Base-by-base conservation (phyloP, 2,797 vertebrate species). In the Chelonia mydas region DNA sequence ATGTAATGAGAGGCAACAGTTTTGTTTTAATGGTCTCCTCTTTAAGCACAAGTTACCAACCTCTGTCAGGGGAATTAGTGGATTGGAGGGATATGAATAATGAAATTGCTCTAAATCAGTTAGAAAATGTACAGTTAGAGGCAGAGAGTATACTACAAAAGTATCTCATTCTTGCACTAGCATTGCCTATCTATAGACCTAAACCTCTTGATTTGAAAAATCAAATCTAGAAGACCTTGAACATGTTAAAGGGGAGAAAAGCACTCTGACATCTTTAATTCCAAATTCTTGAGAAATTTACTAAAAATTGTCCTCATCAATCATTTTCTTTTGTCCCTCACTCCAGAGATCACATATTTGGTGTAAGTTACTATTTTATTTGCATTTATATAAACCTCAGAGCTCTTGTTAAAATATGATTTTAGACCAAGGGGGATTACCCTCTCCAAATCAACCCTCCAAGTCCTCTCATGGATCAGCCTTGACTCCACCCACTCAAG, bases 311-410 rank as follows among this genome's bases (percentile, higher is more conserved):
- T 65, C 59, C 59, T 65, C 59, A 33, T n/a, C 13, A 65, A 91
- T 49, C 74, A 80, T 37, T 53, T 54, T 54, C 94, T 74, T 8
- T 5, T 0, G 77, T 94, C 86, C 72, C 74, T 94, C 84, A 5
- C 74, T 74, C 55, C 37, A 93, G 89, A 93, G 94, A 83, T 84
- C 95, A 91, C 65, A 86, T 93, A 81, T 80, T 90, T 23, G 2
- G 65, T 82, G 81, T 88, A 82, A 86, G 81, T 80, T 55, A 84
- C 3, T 49, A 76, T 72, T 82, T 65, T 88, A 28, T 95, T 95
- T 88, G 90, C 92, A 94, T 81, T n/a, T 37, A 79, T 79, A 76
- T 90, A 95, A 93, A 95, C 87, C 95, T 91, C 93, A 95, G 84
- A 68, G 84, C 74, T 33, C 61, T 61, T 61, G 45, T 88, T 90